Conservation (phyloP, 2,113 vertebrate species). For the Amazona guildingii region DNA sequence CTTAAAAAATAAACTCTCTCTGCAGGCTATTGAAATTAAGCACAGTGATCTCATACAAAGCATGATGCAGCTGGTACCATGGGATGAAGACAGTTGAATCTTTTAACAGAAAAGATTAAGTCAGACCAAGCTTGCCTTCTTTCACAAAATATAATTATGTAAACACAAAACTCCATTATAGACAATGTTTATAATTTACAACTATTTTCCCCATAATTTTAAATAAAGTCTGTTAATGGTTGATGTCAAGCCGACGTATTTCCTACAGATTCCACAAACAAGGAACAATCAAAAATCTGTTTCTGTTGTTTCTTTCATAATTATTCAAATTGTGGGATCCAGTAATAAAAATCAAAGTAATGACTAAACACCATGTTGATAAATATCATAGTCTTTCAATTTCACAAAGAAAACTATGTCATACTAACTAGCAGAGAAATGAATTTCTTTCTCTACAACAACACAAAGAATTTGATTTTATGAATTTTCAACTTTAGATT, state of each 20-base stretch:
- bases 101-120: slow-evolving; percentile 77
- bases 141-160: slow-evolving; percentile 77
- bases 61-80: slow-evolving; percentile 73
- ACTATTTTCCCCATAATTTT: slow-evolving; percentile 71
- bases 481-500: not conserved
- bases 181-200: slow-evolving; percentile 77
- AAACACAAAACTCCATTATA: slow-evolving; percentile 77
- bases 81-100: slow-evolving; percentile 68
- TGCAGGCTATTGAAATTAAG: slow-evolving; percentile 73
- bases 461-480: not conserved
- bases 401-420: slow-evolving; percentile 37
- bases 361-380: slow-evolving; percentile 76
- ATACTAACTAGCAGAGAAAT: slow-evolving; percentile 32
- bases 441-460: not conserved
- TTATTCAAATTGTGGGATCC: slow-evolving; percentile 75
- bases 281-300: slow-evolving; percentile 77
- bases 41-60: slow-evolving; percentile 72
- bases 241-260: slow-evolving; percentile 70
- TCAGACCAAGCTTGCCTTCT: slow-evolving; percentile 66
- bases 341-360: slow-evolving; percentile 75
- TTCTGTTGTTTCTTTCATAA: slow-evolving; percentile 69
- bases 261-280: slow-evolving; percentile 77
- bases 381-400: slow-evolving; percentile 77
- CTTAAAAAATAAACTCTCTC: slow-evolving; percentile 74
- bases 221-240: slow-evolving; percentile 64